Conservation (phyloP, 2,888 invertebrate species). For the Apomyelois bistriatella region DNA sequence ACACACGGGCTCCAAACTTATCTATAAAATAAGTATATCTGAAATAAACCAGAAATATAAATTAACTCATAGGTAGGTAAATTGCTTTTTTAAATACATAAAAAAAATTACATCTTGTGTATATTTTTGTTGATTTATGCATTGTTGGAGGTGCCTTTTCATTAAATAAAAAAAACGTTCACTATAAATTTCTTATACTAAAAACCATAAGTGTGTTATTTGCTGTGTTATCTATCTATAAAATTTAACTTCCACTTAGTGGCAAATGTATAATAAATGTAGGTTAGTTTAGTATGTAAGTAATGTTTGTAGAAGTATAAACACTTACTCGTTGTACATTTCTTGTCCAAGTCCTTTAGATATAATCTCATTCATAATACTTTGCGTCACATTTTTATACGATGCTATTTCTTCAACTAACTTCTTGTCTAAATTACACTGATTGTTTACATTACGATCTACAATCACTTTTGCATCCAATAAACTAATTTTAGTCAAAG, state of each 20-base stretch:
- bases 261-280: too few species aligned
- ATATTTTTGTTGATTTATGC: too few species aligned
- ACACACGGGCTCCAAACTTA: conserved; percentile 81
- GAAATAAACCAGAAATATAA: conserved; percentile 10
- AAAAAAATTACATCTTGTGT: too few species aligned
- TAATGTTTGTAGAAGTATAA: not conserved
- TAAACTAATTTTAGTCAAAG: conserved; percentile 14
- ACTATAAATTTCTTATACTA: too few species aligned
- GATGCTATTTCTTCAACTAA: conserved; percentile 75
- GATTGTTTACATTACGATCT: conserved; percentile 28
- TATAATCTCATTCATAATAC: conserved; percentile 66
- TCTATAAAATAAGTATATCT: conserved; percentile 33
- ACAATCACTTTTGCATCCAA: conserved; percentile 31
- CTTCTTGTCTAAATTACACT: conserved; percentile 31
- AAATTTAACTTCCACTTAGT: too few species aligned
- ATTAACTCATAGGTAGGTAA: too few species aligned
- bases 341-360: conserved; percentile 61
- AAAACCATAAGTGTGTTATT: too few species aligned
- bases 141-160: too few species aligned
- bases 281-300: not conserved
- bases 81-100: not conserved
- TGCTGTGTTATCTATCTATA: too few species aligned
- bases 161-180: too few species aligned
- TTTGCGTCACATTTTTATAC: conserved; percentile 66
- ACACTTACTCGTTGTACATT: conserved; percentile 70